Evolutionary conservation across 53 echinoderm and acorn worm species (phyloP).

Genomic region (Apostichopus leukothele): DNA sequence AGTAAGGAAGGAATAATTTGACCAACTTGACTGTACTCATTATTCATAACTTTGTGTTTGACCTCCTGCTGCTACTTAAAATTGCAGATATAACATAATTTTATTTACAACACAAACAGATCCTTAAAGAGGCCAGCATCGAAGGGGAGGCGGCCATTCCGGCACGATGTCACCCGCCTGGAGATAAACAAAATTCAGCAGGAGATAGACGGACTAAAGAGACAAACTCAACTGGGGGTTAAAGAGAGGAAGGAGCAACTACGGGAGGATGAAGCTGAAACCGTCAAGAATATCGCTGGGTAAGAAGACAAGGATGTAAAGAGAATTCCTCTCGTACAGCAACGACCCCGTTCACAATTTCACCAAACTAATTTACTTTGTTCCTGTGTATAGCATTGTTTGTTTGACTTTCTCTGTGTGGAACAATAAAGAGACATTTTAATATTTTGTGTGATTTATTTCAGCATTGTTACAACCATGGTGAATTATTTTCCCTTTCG

Average conservation of each 20-base stretch:
- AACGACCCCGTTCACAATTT: too few relatives aligned
- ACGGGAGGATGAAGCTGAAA: conserved; percentile 49
- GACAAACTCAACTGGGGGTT: neutral
- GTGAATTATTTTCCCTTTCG: neutral
- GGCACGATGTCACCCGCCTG: conserved; percentile 7
- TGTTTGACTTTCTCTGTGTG: too few relatives aligned
- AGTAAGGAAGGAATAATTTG: too few relatives aligned
- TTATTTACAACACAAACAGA: neutral
- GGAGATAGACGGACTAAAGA: conserved; percentile 15
- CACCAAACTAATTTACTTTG: too few relatives aligned
- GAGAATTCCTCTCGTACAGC: too few relatives aligned
- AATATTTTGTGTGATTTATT: neutral
- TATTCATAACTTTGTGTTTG: too few relatives aligned
- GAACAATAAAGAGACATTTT: neutral
- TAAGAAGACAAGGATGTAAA: neutral
- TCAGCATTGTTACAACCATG: neutral
- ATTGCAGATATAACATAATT: neutral
- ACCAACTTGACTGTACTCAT: too few relatives aligned
- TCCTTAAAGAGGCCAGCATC: neutral
- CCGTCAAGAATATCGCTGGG: conserved; percentile 37
- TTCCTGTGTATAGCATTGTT: too few relatives aligned
- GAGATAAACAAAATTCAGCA: conserved; percentile 8
- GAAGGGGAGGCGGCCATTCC: neutral
- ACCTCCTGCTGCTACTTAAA: too few relatives aligned
- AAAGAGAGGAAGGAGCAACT: conserved; percentile 40